These are phyloP conservation scores for Rhegmatorhina hoffmannsi DNA, from an alignment of 2,113 vertebrate species.

Conservation along the genomic window DNA sequence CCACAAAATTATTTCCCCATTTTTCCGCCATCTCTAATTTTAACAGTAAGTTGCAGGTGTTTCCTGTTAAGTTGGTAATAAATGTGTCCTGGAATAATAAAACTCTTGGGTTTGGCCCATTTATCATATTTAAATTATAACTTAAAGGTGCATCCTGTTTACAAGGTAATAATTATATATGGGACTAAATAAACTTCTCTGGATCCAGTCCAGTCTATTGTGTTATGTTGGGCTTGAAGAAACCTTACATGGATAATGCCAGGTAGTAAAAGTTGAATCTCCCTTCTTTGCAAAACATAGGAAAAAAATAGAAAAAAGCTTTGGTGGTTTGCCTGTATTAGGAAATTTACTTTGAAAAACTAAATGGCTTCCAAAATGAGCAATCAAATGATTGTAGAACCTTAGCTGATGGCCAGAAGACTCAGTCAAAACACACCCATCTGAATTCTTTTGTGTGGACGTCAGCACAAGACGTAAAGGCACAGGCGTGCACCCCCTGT, in stretches of 20 bases:
- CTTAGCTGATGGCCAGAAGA: neutral
- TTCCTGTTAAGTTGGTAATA: constrained; percentile 69
- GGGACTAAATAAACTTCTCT: constrained; percentile 66
- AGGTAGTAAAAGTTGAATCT: neutral
- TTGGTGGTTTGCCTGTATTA: neutral
- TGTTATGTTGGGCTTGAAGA: constrained; percentile 10
- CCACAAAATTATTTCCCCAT: constrained; percentile 35
- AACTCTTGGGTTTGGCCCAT: constrained; percentile 42
- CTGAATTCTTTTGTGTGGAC: neutral
- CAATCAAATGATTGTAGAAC: neutral
- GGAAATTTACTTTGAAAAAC: neutral
- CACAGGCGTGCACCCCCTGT: fast-evolving
- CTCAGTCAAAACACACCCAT: neutral
- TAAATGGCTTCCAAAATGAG: neutral
- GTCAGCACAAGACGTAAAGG: neutral
- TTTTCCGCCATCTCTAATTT: constrained; percentile 56
- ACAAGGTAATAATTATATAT: constrained; percentile 59
- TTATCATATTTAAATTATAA: constrained; percentile 72
- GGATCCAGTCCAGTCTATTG: constrained; percentile 53
- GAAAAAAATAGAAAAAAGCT: neutral
- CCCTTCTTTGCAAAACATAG: neutral
- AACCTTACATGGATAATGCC: neutral
- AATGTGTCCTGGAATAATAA: constrained; percentile 49
- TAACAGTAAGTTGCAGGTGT: constrained; percentile 68
- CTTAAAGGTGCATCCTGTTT: constrained; percentile 74